These are phyloP conservation scores for Phrynocephalus forsythii DNA, from an alignment of 2,797 vertebrate species.

Conservation along the genomic window DNA sequence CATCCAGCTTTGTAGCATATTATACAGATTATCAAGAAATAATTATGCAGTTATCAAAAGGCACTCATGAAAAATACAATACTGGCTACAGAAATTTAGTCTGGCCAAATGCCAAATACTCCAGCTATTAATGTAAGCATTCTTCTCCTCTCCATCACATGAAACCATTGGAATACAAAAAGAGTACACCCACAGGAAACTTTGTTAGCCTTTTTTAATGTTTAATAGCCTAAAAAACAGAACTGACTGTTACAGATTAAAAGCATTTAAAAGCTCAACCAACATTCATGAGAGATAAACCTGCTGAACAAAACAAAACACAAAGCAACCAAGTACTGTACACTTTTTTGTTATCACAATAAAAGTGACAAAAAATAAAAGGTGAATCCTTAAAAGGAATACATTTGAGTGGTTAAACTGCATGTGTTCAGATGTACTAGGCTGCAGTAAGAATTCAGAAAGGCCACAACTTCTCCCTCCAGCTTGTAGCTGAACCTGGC, in stretches of 20 bases:
- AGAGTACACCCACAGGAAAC: conserved; percentile 23
- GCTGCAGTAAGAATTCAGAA: background rate
- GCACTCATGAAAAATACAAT: conserved; percentile 16
- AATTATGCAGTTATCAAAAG: conserved; percentile 37
- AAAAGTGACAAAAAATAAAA: conserved; percentile 39
- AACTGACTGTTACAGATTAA: conserved; percentile 42
- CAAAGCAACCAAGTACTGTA: conserved; percentile 50
- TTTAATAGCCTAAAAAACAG: conserved; percentile 47
- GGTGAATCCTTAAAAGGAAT: background rate
- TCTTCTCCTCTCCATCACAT: background rate
- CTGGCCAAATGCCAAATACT: conserved; percentile 25
- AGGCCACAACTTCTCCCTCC: background rate
- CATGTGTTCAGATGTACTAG: background rate
- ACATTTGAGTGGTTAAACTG: conserved; percentile 17
- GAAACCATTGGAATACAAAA: background rate
- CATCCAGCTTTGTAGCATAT: conserved; percentile 26
- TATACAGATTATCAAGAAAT: conserved; percentile 51
- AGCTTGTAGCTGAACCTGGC: background rate
- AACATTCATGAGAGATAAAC: conserved; percentile 37
- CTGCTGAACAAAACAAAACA: conserved; percentile 44
- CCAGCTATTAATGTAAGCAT: conserved; percentile 17
- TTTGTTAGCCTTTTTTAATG: conserved; percentile 46
- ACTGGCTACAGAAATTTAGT: background rate
- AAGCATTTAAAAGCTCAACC: conserved; percentile 36
- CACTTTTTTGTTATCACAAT: conserved; percentile 29